Base-by-base conservation (phyloP, 2,888 invertebrate genomes). In the Platycnemis pennipes region DNA sequence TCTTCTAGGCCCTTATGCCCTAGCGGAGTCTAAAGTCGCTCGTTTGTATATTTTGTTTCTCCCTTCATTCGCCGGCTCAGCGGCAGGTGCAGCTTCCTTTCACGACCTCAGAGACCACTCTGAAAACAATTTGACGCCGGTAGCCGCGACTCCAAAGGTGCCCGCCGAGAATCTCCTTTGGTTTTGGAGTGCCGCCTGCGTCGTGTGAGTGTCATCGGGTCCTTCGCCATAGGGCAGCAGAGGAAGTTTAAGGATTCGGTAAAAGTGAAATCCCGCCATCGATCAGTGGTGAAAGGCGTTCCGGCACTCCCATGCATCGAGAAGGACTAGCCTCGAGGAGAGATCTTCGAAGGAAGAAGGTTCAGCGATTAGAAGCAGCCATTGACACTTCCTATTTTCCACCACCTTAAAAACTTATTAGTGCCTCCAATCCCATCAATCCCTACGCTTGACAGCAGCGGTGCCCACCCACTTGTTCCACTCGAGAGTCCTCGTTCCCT, bases 161-260 rank as follows among this genome's bases (percentile, higher is more conserved):
- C n/a, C 37, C 77, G 77, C n/a, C n/a, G 77, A 77, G 77, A 11
- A 77, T 77, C 31, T 77, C 77, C 37, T 11, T 8, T 7, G 37
- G 7, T 77, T 77, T 31, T 37, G 31, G 1, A 37, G 77, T 26
- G 3, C 26, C 5, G 19, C 37, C 69, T 63, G 11, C 4, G 37
- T 37, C 77, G 77, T 77, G 77, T 77, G 77, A 77, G 77, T 77
- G 77, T 13, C n/a, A 77, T 77, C 37, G 77, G 37, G 37, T 77
- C 31, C 37, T 37, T 16, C 77, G 16, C 37, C 37, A 4, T 13
- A 13, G 63, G n/a, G 37, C 37, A 37, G 4, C 77, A 37, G n/a
- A 37, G 77, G 31, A 77, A 77, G 31, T 49, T 0, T 49, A 31
- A 31, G 31, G 77, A 77, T 77, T 77, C 37, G 77, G 26, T 16